Percentiles rank a stretch among this genome's conserved stretches.
Conservation (phyloP, 2,888 invertebrate genomes). For the Pocota personata region DNA sequence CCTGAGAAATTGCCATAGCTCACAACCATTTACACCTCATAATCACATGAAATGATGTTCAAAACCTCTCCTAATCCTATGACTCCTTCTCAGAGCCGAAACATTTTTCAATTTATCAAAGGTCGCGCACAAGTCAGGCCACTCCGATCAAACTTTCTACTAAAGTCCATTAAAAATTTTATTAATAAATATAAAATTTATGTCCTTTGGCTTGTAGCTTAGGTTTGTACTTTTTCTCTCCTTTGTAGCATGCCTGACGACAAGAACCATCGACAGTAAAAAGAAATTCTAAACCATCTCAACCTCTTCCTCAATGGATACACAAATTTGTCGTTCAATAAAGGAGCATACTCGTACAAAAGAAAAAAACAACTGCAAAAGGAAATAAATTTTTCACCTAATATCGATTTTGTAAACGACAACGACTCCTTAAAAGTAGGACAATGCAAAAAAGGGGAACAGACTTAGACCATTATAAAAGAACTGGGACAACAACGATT, state of each 20-base stretch:
- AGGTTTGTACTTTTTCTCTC: background rate
- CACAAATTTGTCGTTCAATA: background rate
- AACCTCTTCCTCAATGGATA: background rate
- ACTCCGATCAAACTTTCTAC: background rate
- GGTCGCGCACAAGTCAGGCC: slow-evolving; percentile 8
- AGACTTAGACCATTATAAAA: background rate
- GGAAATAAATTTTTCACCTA: background rate
- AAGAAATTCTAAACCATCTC: background rate
- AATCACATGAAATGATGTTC: background rate
- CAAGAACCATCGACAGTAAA: background rate
- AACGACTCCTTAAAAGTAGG: slow-evolving; percentile 49
- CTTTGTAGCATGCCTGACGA: background rate
- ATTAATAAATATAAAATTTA: slow-evolving; percentile 27
- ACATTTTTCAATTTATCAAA: slow-evolving; percentile 7
- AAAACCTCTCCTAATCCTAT: background rate
- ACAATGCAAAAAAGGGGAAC: slow-evolving; percentile 26
- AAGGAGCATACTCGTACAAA: background rate
- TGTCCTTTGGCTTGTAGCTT: slow-evolving; percentile 5
- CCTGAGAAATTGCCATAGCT: background rate
- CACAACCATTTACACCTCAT: background rate
- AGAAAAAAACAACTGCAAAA: background rate
- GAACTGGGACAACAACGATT: slow-evolving; percentile 47
- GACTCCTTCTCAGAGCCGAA: background rate
- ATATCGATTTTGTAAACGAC: slow-evolving; percentile 41
- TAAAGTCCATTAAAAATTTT: slow-evolving; percentile 19